phyloP scores from a whole-genome alignment of 2,797 vertebrate species.

The Botia almorhae region DNA sequence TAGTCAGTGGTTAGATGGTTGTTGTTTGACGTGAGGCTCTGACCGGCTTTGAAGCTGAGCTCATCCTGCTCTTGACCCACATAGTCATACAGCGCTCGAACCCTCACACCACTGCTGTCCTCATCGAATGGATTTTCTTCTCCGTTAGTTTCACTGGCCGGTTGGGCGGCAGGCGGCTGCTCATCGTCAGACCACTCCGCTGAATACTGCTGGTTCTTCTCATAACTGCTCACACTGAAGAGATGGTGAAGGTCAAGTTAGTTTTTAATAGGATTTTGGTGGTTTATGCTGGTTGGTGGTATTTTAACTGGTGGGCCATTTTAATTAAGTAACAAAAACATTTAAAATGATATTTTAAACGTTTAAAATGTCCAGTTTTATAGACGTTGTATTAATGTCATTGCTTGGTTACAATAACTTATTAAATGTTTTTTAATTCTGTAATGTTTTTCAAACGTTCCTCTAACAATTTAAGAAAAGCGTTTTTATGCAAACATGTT shows the following conservation, averaged over 20 bases:
- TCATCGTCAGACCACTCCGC: constrained; percentile 94
- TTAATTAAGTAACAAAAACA: no score
- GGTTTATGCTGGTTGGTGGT: no score
- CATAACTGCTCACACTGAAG: constrained; percentile 90
- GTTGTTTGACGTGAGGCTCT: neutral
- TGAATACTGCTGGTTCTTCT: constrained; percentile 86
- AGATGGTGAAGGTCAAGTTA: neutral
- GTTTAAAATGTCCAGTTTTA: no score
- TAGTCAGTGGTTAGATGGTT: neutral
- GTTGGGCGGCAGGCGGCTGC: constrained; percentile 82
- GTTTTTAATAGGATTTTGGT: no score
- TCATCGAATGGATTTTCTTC: constrained; percentile 90
- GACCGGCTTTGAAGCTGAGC: constrained; percentile 94
- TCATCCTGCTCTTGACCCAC: constrained; percentile 96
- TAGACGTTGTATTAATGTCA: no score
- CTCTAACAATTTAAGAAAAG: neutral
- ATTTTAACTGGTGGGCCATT: no score
- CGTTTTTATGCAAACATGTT: no score
- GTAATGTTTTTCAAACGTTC: neutral
- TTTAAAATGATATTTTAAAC: no score
- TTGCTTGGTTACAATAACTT: no score
- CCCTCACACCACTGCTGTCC: constrained; percentile 85
- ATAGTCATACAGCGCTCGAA: constrained; percentile 94
- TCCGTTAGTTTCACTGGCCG: constrained; percentile 80
- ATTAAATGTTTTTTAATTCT: no score